Conservation (phyloP, 2,113 vertebrate genomes). For the Malurus alboscapulatus region DNA sequence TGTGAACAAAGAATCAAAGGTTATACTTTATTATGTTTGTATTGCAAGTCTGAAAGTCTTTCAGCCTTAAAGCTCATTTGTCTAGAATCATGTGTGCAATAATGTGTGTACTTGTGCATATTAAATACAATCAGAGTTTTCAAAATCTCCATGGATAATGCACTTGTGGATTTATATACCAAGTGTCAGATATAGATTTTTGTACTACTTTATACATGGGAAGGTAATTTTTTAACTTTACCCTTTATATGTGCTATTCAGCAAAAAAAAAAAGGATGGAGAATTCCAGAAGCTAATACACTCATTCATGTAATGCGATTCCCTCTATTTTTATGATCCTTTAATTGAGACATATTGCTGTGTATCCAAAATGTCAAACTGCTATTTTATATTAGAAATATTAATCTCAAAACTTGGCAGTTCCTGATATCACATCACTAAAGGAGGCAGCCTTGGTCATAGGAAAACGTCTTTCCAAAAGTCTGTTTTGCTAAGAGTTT, state of each 20-base stretch:
- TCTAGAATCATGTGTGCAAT: neutral
- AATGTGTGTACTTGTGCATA: neutral
- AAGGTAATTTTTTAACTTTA: neutral
- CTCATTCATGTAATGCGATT: neutral
- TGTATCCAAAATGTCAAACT: conserved; percentile 7
- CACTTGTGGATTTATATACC: neutral
- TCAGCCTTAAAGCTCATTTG: neutral
- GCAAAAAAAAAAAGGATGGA: neutral
- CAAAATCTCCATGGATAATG: neutral
- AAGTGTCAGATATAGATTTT: neutral
- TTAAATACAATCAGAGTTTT: neutral
- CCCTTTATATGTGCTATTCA: neutral
- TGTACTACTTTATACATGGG: neutral
- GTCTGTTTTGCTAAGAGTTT: neutral
- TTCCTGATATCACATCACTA: neutral
- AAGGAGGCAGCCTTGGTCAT: neutral
- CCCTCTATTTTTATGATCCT: neutral
- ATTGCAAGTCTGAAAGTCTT: neutral
- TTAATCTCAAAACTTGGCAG: neutral
- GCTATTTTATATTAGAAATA: conserved; percentile 19
- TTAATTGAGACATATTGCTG: conserved; percentile 29
- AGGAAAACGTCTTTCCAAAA: neutral
- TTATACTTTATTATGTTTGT: neutral
- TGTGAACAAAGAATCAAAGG: conserved; percentile 3
- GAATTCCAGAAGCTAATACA: neutral